Evolutionary conservation across 1,140 invertebrate species (phyloP), one percentile per base, ranked within the genome.

Genomic region (Meteorus sp.): DNA sequence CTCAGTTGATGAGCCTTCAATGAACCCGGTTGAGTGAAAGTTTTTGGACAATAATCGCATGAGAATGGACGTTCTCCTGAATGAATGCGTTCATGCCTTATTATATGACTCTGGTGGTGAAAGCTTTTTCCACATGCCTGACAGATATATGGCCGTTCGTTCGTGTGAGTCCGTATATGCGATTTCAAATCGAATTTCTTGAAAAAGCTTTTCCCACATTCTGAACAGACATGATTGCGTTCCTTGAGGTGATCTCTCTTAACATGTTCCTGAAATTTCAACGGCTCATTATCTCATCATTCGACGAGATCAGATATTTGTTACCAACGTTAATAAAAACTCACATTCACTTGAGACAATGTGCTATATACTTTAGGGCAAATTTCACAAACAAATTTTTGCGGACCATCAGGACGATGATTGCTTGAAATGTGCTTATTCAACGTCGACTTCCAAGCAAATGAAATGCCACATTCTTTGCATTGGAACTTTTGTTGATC

Each of bases 101-200:
- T 74, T 5, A 78, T 75, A 8, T 77, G 75, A 51, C 76, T 78
- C 23, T 70, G 68, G 61, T 78, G 70, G 54, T 73, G 73, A 69
- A 86, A 86, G 1, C 75, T 67, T 53, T 83, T 82, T 1, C 81
- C 82, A 62, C 85, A 86, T 2, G 71, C 67, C 5, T 67, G 73
- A 64, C 85, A 86, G 11, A 77, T 66, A 61, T 81, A 84, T 0
- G 84, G 82, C 54, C 80, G 73, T 60, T 84, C 82, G 7, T 83
- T 79, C n/a, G 79, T 77, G 59, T 85, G 83, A 3, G 76, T 79
- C 53, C 81, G 67, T 15, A 57, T 67, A 23, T 82, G 79, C 23
- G 73, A 78, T 50, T 79, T 80, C 13, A 81, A 50, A 31, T 77
- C 76, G 19, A 74, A 76, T 22, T 73, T 76, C n/a, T 78, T 77